Base-by-base conservation (phyloP, 2,888 invertebrate species). In the Drosophila limbata region DNA sequence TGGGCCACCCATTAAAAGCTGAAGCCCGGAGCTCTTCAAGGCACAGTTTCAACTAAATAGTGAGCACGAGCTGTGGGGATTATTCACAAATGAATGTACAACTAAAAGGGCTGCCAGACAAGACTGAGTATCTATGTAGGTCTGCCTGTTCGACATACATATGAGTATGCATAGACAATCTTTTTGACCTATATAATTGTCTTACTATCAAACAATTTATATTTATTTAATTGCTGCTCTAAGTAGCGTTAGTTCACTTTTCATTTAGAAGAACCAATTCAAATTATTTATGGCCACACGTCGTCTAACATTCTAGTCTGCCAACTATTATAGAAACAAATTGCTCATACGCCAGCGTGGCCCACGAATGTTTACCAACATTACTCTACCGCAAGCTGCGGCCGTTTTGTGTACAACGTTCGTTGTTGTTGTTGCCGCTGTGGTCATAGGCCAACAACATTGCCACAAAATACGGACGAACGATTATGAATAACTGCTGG, bases 401-500 rank as follows among this genome's bases (percentile, higher is more conserved):
- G 80, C 63, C 60, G 77, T 70, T 80, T 71, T 88, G 71, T 69
- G 79, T 61, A 53, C 35, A 40, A 21, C 50, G 63, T 47, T 73
- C 50, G 53, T 61, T 62, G 51, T 55, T 62, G 51, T 55, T 62
- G 35, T 45, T 51, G 44, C 40, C 52, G 61, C 45, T 67, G 69
- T 70, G 56, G 66, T 62, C 79, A 80, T 60, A 70, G 73, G 59
- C 60, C 57, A 59, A 57, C 64, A 72, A 64, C 57, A 57, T 65
- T 62, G 45, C 64, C 70, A 72, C 70, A 75, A 72, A 72, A 45
- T 73, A 74, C 70, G 75, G 77, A 77, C 87, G 84, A 84, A 88
- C 85, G 81, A 83, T 88, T 88, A 88, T 88, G 81, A 90, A 85
- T 87, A 85, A 78, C 85, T 83, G 69, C 53, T 61, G 63, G 44